Evolutionary conservation across 1,140 invertebrate species (phyloP).

Genomic region (Atta colombica): DNA sequence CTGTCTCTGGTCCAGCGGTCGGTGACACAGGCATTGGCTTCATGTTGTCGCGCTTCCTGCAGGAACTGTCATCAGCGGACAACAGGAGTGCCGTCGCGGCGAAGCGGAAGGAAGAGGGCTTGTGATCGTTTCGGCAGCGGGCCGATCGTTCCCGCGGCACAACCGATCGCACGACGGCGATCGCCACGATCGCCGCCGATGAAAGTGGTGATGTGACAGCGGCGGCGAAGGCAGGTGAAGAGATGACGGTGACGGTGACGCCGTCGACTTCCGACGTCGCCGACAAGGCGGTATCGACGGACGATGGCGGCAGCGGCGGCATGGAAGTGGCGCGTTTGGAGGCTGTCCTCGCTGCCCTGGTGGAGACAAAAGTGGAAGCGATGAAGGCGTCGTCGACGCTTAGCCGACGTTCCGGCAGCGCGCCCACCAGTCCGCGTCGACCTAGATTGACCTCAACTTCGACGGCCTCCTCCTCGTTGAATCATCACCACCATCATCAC

Average conservation of each 20-base stretch:
- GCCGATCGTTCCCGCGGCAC: conserved; percentile 55
- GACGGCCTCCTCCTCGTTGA: conserved; percentile 83
- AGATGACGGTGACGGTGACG: conserved; percentile 83
- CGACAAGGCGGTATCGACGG: conserved; percentile 91
- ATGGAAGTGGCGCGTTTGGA: conserved; percentile 89
- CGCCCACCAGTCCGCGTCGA: conserved; percentile 80
- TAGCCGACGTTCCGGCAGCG: conserved; percentile 80
- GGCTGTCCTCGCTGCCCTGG: conserved; percentile 89
- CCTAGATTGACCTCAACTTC: conserved; percentile 83
- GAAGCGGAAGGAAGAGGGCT: conserved; percentile 23
- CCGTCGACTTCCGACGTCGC: conserved; percentile 87
- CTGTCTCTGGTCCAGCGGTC: not conserved
- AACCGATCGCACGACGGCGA: conserved; percentile 20
- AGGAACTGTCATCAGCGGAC: conserved; percentile 63
- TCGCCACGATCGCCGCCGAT: conserved; percentile 49
- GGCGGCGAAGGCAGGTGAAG: conserved; percentile 50
- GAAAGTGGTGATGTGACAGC: conserved; percentile 64
- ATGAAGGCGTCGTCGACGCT: conserved; percentile 82
- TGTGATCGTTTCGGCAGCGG: conserved; percentile 69
- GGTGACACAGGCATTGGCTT: conserved; percentile 32
- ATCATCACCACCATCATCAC: conserved; percentile 76
- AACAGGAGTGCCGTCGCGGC: conserved; percentile 36
- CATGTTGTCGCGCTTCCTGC: conserved; percentile 70
- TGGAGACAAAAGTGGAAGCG: conserved; percentile 88
- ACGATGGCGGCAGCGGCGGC: conserved; percentile 85